phyloP scores from a whole-genome alignment of 2,797 vertebrate genomes.

The Sebastes reedi region DNA sequence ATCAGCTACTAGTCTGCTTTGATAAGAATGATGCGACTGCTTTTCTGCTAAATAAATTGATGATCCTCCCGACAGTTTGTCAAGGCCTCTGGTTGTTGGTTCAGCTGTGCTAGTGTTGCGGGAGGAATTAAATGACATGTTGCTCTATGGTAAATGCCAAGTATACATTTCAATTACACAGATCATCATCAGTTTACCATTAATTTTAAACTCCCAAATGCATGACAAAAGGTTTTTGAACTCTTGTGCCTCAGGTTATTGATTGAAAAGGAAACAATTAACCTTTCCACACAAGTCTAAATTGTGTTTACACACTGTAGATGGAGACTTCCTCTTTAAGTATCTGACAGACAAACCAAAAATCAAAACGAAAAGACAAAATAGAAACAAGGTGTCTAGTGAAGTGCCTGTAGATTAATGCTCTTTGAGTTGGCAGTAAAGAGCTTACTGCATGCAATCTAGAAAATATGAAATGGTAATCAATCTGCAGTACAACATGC shows the following conservation, averaged over 20 bases:
- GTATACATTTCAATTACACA: conserved; percentile 39
- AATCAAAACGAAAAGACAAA: conserved; percentile 2
- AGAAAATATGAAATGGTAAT: conserved; percentile 40
- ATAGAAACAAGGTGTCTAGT: conserved; percentile 37
- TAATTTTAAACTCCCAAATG: conserved; percentile 15
- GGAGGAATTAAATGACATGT: conserved; percentile 25
- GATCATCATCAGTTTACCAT: conserved; percentile 24
- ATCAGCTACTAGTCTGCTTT: conserved; percentile 3
- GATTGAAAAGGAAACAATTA: conserved; percentile 19
- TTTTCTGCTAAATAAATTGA: conserved; percentile 29
- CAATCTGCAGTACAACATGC: neutral
- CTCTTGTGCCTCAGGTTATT: conserved; percentile 2
- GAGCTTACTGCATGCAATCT: neutral
- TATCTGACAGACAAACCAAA: neutral
- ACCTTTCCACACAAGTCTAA: neutral
- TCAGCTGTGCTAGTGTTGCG: conserved; percentile 44
- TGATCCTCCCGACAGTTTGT: conserved; percentile 17
- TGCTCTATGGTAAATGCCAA: conserved; percentile 20
- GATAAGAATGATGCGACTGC: neutral
- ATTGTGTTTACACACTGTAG: conserved; percentile 13
- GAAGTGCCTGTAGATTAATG: conserved; percentile 15
- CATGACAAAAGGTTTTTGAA: conserved; percentile 11
- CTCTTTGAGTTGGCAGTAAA: conserved; percentile 15
- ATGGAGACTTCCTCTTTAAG: conserved; percentile 1
- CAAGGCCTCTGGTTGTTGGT: conserved; percentile 37